These are phyloP conservation scores for Contarinia nasturtii DNA, from an alignment of 1,140 invertebrate species.

Conservation along the genomic window DNA sequence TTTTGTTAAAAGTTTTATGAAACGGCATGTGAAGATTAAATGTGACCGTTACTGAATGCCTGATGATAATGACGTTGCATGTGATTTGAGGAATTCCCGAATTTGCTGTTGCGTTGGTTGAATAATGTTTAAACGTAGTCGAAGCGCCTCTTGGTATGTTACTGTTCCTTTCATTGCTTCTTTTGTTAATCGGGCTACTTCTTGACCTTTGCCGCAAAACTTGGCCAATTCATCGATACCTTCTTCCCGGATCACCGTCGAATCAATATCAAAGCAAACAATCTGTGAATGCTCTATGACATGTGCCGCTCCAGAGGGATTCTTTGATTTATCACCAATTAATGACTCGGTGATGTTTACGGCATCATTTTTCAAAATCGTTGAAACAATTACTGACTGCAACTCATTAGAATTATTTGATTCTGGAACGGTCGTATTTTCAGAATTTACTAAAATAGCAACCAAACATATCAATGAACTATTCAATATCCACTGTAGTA, in stretches of 20 bases:
- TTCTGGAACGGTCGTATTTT: too few species aligned
- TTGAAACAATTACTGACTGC: too few species aligned
- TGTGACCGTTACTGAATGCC: slow-evolving; percentile 76
- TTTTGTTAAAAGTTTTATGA: too few species aligned
- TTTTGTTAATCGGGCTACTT: slow-evolving; percentile 69
- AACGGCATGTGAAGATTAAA: too few species aligned
- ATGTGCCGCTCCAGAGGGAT: slow-evolving; percentile 13
- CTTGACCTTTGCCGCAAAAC: slow-evolving; percentile 80
- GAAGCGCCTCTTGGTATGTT: slow-evolving; percentile 76
- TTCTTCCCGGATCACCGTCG: slow-evolving; percentile 88
- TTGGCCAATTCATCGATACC: too few species aligned
- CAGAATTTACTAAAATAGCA: too few species aligned
- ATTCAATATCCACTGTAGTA: too few species aligned
- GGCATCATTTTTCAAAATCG: too few species aligned
- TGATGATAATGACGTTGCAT: slow-evolving; percentile 60
- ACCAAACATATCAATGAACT: too few species aligned
- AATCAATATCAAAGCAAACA: slow-evolving; percentile 96
- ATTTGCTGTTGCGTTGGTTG: slow-evolving; percentile 59
- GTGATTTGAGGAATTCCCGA: slow-evolving; percentile 49
- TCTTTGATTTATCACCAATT: slow-evolving; percentile 12
- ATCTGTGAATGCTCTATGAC: slow-evolving; percentile 43
- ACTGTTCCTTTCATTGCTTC: slow-evolving; percentile 89
- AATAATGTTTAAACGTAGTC: slow-evolving; percentile 69
- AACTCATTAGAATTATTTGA: too few species aligned
- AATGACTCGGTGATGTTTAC: too few species aligned